These are phyloP conservation scores for Tachina fera DNA, from an alignment of 2,888 invertebrate species.

Conservation along the genomic window DNA sequence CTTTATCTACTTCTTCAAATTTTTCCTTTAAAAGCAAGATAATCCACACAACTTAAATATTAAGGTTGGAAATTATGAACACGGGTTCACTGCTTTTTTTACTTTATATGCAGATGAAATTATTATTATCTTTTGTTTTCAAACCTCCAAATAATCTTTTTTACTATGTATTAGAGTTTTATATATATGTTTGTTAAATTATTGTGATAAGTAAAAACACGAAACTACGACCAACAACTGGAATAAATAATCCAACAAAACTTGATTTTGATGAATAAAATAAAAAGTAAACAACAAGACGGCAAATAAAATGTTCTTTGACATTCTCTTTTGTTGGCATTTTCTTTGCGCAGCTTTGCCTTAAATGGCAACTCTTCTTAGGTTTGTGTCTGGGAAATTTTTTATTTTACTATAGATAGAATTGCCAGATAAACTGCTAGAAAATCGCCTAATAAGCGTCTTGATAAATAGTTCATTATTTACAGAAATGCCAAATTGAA, in stretches of 20 bases:
- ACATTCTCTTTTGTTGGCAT: conserved; percentile 44
- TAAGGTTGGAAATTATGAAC: not conserved
- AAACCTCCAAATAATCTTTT: not conserved
- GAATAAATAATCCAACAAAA: conserved; percentile 9
- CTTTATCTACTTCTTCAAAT: not conserved
- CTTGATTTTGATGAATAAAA: conserved; percentile 35
- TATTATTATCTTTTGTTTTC: not conserved
- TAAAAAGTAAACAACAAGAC: conserved; percentile 31
- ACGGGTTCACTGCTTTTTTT: not conserved
- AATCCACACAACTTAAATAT: not conserved
- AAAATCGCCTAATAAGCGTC: no score
- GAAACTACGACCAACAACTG: conserved; percentile 37
- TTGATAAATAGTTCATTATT: no score
- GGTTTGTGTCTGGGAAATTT: conserved; percentile 26
- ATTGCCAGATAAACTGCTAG: not conserved
- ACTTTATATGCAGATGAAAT: not conserved
- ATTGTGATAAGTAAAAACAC: conserved; percentile 46
- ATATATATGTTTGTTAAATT: not conserved
- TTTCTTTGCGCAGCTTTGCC: not conserved
- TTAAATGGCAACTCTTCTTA: conserved; percentile 23
- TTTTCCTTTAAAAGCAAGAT: not conserved
- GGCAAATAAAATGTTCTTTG: conserved; percentile 22
- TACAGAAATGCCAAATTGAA: no score
- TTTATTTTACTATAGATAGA: not conserved
- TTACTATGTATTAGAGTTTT: not conserved